phyloP scores from a whole-genome alignment of 53 echinoderm and acorn worm genomes.

The Actinopyga echinites region DNA sequence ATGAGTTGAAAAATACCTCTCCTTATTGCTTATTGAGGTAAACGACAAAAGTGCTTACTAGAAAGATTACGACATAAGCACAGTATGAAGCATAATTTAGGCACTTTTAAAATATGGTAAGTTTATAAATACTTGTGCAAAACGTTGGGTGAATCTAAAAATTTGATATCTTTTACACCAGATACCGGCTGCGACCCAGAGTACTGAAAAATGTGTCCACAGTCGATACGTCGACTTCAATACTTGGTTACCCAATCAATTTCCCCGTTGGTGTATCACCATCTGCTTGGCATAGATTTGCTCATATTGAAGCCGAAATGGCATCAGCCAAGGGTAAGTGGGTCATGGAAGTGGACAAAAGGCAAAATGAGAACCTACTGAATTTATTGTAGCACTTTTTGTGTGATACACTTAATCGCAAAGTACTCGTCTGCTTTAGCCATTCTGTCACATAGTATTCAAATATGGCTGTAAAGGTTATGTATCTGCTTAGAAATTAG shows the following conservation, averaged over 20 bases:
- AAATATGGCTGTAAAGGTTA: too few species aligned
- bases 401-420: neutral
- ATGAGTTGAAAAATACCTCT: too few species aligned
- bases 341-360: too few species aligned
- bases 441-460: too few species aligned
- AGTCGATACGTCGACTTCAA: neutral
- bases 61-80: too few species aligned
- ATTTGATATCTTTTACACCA: neutral
- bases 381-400: neutral
- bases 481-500: too few species aligned
- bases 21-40: too few species aligned
- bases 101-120: too few species aligned
- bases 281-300: constrained; percentile 12
- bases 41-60: too few species aligned
- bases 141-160: too few species aligned
- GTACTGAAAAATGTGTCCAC: neutral
- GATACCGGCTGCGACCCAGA: constrained; percentile 16
- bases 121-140: too few species aligned
- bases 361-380: neutral
- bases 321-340: constrained; percentile 20
- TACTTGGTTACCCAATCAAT: constrained; percentile 2
- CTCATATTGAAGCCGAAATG: neutral
- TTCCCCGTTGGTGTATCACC: constrained; percentile 24
- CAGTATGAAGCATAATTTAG: too few species aligned
- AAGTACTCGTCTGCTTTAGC: neutral